Base-by-base conservation (phyloP, 2,113 vertebrate genomes). In the Seriola aureovittata region DNA sequence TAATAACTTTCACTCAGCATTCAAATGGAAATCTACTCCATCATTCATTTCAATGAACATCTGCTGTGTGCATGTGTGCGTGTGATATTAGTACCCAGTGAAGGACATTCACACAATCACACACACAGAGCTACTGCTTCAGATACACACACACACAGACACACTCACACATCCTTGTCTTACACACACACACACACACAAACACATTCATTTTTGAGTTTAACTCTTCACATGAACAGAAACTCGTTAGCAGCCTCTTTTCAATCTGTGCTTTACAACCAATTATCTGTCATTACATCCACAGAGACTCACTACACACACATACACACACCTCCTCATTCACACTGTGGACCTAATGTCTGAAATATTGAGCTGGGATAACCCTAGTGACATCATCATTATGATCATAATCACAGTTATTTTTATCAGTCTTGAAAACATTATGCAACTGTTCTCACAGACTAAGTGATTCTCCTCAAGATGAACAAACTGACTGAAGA, bases 21-120 rank as follows among this genome's bases (percentile, higher is more conserved):
- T 91, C 88, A 92, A 72, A 92, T 91, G 90, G 88, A 92, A 91
- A 92, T 90, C 73, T 83, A 76, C 73, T 66, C 85, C 60, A 85
- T 91, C 89, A 23, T 81, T 91, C 82, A 90, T 88, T 87, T 90
- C 77, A 88, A 52, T 64, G 75, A 89, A 89, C 91, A 92, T 91
- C 90, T 90, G 91, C 85, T 86, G 10, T 59, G 66, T 80, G 72
- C 75, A 71, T 64, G 44, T 64, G 62, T 48, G 64, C 63, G 68
- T 71, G 78, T 36, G 55, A 70, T 55, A 50, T 55, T 55, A 46
- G 32, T 6, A 68, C 40, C 57, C 38, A 65, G 63, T 83, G 81
- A 88, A 89, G 85, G 84, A 81, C 81, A 85, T 48, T 63, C 74
- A 38, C 54, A 60, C 38, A 2, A 16, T 52, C 4, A n/a, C 25